Evolutionary conservation across 2,797 vertebrate genomes (phyloP), one percentile per base, ranked within the genome.

Genomic region (Podarcis siculus): DNA sequence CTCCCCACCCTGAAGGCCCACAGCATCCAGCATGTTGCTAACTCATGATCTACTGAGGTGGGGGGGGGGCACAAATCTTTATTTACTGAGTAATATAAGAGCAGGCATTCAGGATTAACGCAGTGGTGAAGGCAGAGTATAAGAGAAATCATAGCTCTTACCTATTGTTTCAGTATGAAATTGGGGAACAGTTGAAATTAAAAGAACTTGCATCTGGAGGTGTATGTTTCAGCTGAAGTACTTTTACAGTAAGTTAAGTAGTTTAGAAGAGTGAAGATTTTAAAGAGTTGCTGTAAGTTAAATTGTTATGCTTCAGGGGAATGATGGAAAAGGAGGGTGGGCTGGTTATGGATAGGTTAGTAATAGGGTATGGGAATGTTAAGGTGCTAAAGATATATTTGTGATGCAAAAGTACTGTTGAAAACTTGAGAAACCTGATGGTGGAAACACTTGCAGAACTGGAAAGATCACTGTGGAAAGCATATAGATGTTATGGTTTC

Each of bases 381-480:
- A 39, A 37, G 1, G 2, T 7, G 45, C 49, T 55, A 55, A 55
- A 55, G 13, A 2, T 23, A 80, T 5, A 9, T 80, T 37, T 64
- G n/a, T 45, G 6, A 30, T 76, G 37, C 15, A 73, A 39, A 49
- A 58, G 30, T 86, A 10, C 42, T 39, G 66, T 58, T 86, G 45
- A 45, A n/a, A 61, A 73, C 23, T 58, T 79, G 66, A 35, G 64
- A 82, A 69, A 69, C 27, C 39, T n/a, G 27, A 19, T 61, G 45
- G 64, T 69, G 66, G 39, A 45, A 81, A 73, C 7, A 81, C 69
- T 76, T 76, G 83, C 61, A 76, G 35, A 17, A 80, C 83, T 81
- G 39, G 87, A 85, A 89, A 89, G 32, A 89, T 42, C 7, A 72
- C 69, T 55, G n/a, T 27, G 49, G 39, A 37, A 49, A 81, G 23